Conservation (phyloP, 2,888 invertebrate genomes). For the Saturnia japonica region DNA sequence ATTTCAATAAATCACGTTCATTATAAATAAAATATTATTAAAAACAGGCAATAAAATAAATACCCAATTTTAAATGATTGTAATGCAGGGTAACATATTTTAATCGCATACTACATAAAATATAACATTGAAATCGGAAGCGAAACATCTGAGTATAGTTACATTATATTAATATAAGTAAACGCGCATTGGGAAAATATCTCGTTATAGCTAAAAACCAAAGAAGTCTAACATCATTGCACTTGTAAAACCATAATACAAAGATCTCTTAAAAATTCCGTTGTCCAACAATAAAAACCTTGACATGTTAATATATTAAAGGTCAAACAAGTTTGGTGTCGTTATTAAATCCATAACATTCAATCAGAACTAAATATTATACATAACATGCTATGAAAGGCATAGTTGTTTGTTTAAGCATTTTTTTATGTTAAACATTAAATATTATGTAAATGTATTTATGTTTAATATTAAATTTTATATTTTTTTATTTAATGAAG, state of each 20-base stretch:
- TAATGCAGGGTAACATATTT: too few relatives aligned
- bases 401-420: slow-evolving; percentile 48
- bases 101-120: too few relatives aligned
- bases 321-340: slow-evolving; percentile 39
- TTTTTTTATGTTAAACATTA: slow-evolving; percentile 49
- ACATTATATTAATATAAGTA: background rate
- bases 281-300: background rate
- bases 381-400: slow-evolving; percentile 43
- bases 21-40: too few relatives aligned
- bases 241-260: background rate
- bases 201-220: slow-evolving; percentile 14
- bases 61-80: too few relatives aligned
- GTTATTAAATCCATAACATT: slow-evolving; percentile 49
- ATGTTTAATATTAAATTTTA: slow-evolving; percentile 45
- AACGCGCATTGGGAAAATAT: background rate
- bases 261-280: background rate
- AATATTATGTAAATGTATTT: slow-evolving; percentile 41
- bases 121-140: background rate
- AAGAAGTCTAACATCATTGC: background rate
- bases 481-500: slow-evolving; percentile 42
- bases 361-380: slow-evolving; percentile 57
- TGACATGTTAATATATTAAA: slow-evolving; percentile 15
- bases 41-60: too few relatives aligned
- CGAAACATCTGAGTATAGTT: background rate
- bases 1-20: too few relatives aligned